Base-by-base conservation (phyloP, 2,113 vertebrate genomes). In the Oncorhynchus tshawytscha region DNA sequence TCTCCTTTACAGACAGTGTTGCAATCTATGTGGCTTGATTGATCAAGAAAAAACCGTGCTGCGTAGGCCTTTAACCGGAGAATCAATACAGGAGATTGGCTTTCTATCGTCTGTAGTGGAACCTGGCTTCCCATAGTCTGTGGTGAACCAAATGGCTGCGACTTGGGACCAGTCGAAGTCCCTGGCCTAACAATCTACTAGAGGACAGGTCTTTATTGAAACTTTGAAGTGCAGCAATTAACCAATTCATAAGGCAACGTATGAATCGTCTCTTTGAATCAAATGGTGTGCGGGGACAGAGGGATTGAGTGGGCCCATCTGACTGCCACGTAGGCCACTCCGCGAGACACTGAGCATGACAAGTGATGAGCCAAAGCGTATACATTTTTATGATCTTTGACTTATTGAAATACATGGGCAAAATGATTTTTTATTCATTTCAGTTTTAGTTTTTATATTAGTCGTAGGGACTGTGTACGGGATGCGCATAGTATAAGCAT, bases 31-130 rank as follows among this genome's bases (percentile, higher is more conserved):
- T 31, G 31, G 39, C 45, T 22, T 29, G 59, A 71, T 77, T 16
- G 68, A 77, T 51, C 22, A 39, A 25, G 18, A 57, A 65, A 65
- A 71, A 77, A 11, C 69, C 24, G 67, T 18, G 69, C 34, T 54
- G 70, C 29, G 22, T 59, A 45, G 68, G 68, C 74, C 5, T 75
- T 70, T 22, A 67, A 76, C 15, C n/a, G 2, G 22, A 3, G 27
- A 70, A 76, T 76, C 75, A 49, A 70, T 76, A 12, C 15, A 49
- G 48, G 15, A 45, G n/a, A 62, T 62, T 24, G 65, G 24, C 25
- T 68, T 68, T 11, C 39, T 45, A 11, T 45, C 39, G 39, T 45
- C 39, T 45, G 9, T 2, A 45, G 39, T 45, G 34, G 7, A 8
- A 8, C 34, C 34, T 39, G 34, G 34, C 8, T 39, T 39, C n/a